Conservation (phyloP, 1,140 invertebrate species). For the Apis dorsata region DNA sequence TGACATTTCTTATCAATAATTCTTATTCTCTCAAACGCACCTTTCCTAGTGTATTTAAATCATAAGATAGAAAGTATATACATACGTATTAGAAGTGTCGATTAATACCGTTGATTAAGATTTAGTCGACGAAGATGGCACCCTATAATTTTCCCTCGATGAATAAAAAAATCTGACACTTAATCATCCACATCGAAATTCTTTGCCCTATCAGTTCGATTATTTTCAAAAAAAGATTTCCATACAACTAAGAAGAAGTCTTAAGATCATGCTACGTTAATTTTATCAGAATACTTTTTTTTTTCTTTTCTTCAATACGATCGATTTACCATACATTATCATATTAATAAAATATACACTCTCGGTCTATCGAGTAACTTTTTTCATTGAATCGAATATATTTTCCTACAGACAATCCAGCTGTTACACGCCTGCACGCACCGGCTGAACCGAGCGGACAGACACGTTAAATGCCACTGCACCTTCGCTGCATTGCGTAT, state of each 20-base stretch:
- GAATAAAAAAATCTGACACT: slow-evolving; percentile 22
- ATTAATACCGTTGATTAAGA: not conserved
- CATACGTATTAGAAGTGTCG: not conserved
- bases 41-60: not conserved
- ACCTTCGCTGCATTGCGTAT: slow-evolving; percentile 31
- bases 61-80: not conserved
- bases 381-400: not conserved
- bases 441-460: not conserved
- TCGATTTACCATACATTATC: not conserved
- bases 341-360: slow-evolving; percentile 13
- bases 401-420: not conserved
- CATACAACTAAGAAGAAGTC: not conserved
- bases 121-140: not conserved
- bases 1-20: not conserved
- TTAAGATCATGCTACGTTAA: not conserved
- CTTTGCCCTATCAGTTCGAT: not conserved
- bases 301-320: too few relatives aligned
- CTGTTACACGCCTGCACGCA: slow-evolving; percentile 8
- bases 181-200: slow-evolving; percentile 2
- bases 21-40: too few relatives aligned
- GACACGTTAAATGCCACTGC: slow-evolving; percentile 45
- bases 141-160: not conserved
- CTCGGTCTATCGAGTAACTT: not conserved
- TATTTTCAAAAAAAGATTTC: not conserved
- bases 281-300: not conserved